Base-by-base conservation (phyloP, 2,888 invertebrate species). In the Therioaphis trifolii region DNA sequence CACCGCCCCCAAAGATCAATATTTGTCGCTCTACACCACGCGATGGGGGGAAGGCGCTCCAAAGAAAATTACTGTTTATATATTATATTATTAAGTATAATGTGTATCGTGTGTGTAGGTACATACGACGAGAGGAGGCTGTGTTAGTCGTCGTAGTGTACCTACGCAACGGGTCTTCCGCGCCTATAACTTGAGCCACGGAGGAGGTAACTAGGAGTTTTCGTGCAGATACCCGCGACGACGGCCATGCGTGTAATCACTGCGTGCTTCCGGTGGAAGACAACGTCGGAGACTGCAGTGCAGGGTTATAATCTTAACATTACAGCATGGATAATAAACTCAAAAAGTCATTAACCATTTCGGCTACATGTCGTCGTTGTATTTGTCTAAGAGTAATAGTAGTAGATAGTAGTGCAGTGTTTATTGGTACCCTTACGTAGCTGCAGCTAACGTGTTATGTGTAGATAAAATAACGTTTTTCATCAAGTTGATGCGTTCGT, bases 1-100 rank as follows among this genome's bases (percentile, higher is more conserved):
- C 52, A 15, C 61, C 82, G 82, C 74, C 82, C 63, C 66, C 82
- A n/a, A 66, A 74, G 58, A 82, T 82, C 82, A 82, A 82, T 82
- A 82, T 82, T 82, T 82, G 82, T 82, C 61, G 63, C 52, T 40
- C 55, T 21, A 43, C 55, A 43, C 5, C 71, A 18, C 14, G 35
- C 7, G 35, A 35, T 35, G 7, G 63, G 15, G 9, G n/a, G 18
- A 66, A 49, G 29, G 35, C 29, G 35, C n/a, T 29, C 40, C 15
- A 61, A 46, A 76, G 18, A 75, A 46, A 52, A 52, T 52, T 27
- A 52, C 71, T 18, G 29, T 71, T 71, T 21, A 72, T 72, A n/a
- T 52, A 29, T n/a, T 72, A 72, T 35, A 35, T 35, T 35, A 35
- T 35, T 35, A 35, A 7, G 35, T 35, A 5, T 35, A 63, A 29